phyloP scores from a whole-genome alignment of 2,113 vertebrate species.

The Enhydra lutris region DNA sequence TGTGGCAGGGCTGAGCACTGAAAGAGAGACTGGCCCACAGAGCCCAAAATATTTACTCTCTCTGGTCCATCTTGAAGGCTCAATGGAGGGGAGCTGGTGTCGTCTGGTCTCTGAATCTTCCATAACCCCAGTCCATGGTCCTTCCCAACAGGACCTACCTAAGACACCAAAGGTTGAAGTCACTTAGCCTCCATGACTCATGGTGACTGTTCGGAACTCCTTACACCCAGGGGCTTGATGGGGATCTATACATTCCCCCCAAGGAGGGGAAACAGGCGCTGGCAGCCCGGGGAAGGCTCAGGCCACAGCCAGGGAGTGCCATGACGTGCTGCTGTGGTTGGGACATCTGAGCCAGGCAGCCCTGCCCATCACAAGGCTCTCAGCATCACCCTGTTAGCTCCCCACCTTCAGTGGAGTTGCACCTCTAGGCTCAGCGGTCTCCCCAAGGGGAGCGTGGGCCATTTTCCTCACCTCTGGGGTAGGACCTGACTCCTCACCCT shows the following conservation, averaged over 20 bases:
- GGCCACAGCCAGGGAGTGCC: background rate
- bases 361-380: background rate
- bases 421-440: background rate
- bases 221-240: background rate
- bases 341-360: constrained; percentile 27
- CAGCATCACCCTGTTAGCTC: background rate
- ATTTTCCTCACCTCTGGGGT: background rate
- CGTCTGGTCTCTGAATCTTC: background rate
- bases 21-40: background rate
- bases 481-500: background rate
- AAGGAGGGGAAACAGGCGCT: background rate
- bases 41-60: background rate
- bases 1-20: background rate
- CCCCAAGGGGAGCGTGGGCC: background rate
- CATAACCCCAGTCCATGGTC: background rate
- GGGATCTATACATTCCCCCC: background rate
- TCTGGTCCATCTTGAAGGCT: background rate
- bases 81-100: background rate
- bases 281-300: background rate
- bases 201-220: background rate
- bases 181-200: background rate
- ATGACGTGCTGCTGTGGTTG: constrained; percentile 55
- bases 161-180: background rate
- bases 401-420: background rate
- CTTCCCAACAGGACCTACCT: background rate